These are phyloP conservation scores for Achlya flavicornis DNA, from an alignment of 2,888 invertebrate species.

Conservation along the genomic window DNA sequence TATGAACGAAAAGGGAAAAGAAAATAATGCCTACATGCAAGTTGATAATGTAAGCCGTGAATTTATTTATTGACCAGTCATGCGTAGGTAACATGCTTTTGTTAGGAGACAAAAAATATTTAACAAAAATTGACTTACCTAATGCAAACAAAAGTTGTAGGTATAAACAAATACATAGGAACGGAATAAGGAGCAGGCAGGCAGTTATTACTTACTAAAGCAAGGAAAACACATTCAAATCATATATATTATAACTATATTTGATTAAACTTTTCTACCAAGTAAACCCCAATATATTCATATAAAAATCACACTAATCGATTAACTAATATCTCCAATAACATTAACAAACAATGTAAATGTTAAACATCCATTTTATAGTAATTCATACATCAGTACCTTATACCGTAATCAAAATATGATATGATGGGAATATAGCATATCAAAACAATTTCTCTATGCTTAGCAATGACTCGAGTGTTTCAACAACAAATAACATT, in stretches of 20 bases:
- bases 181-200: slow-evolving; percentile 25
- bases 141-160: slow-evolving; percentile 35
- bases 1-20: slow-evolving; percentile 75
- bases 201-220: slow-evolving; percentile 27
- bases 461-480: slow-evolving; percentile 72
- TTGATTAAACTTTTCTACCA: slow-evolving; percentile 82
- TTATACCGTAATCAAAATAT: slow-evolving; percentile 62
- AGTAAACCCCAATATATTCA: slow-evolving; percentile 84
- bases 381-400: slow-evolving; percentile 68
- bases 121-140: slow-evolving; percentile 63
- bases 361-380: slow-evolving; percentile 63
- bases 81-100: slow-evolving; percentile 68
- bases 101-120: slow-evolving; percentile 32
- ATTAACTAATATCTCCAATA: slow-evolving; percentile 76
- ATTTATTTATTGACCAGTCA: slow-evolving; percentile 26
- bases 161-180: slow-evolving; percentile 32
- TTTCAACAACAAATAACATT: slow-evolving; percentile 69
- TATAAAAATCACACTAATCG: slow-evolving; percentile 83
- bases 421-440: slow-evolving; percentile 77
- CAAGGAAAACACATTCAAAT: slow-evolving; percentile 59
- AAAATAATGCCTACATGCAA: slow-evolving; percentile 60
- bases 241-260: slow-evolving; percentile 73
- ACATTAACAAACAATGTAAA: slow-evolving; percentile 82
- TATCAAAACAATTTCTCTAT: slow-evolving; percentile 56
- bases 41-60: slow-evolving; percentile 58